These are phyloP conservation scores for Pelecanoides urinatrix DNA, from an alignment of 2,113 vertebrate genomes.

Conservation along the genomic window DNA sequence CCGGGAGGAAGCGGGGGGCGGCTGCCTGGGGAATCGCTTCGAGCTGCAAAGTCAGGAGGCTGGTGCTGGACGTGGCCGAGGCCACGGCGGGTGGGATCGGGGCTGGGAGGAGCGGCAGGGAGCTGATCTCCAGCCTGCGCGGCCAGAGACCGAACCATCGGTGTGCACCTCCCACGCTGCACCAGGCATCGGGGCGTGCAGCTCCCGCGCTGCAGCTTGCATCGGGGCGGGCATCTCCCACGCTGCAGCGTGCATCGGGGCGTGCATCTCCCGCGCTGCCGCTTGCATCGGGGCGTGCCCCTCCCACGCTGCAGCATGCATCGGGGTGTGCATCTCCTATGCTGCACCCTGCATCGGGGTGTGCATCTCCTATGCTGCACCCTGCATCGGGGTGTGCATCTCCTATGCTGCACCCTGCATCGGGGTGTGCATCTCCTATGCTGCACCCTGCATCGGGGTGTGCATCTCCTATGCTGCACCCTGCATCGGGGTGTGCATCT, in stretches of 20 bases:
- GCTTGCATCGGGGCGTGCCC: fast-evolving
- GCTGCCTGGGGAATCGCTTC: background rate
- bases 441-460: fast-evolving
- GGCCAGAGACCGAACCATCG: fast-evolving
- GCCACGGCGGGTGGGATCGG: background rate
- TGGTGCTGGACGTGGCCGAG: background rate
- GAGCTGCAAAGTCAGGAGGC: background rate
- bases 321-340: fast-evolving
- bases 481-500: background rate
- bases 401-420: fast-evolving
- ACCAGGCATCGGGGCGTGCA: background rate
- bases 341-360: fast-evolving
- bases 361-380: background rate
- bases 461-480: background rate
- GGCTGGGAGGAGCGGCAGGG: background rate
- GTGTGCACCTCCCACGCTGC: background rate
- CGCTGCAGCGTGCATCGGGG: fast-evolving
- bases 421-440: background rate
- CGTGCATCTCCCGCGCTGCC: fast-evolving
- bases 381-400: fast-evolving
- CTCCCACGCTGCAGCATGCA: fast-evolving
- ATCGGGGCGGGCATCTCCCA: fast-evolving
- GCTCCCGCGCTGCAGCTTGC: fast-evolving
- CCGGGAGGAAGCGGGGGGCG: background rate
- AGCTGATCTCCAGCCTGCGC: background rate